phyloP scores from a whole-genome alignment of 2,113 vertebrate species.

The Caranx ignobilis region DNA sequence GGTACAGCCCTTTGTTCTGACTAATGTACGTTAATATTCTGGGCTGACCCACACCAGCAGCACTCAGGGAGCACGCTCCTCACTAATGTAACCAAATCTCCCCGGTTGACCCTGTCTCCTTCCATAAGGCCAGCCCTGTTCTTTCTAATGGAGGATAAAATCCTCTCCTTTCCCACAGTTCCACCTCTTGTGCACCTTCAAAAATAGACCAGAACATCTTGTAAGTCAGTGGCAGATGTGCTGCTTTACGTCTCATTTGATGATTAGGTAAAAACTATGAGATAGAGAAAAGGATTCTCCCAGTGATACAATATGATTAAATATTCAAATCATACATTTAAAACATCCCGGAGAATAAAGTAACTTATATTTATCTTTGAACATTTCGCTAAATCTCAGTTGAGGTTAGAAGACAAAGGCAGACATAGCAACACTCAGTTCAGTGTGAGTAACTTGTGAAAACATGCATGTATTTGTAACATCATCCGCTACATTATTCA shows the following conservation, averaged over 20 bases:
- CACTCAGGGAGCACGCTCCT: conserved; percentile 46
- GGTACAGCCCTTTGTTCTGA: conserved; percentile 53
- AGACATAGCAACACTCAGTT: conserved; percentile 18
- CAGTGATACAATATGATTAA: conserved; percentile 10
- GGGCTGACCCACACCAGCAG: conserved; percentile 58
- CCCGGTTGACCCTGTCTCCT: conserved; percentile 63
- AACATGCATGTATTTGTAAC: conserved; percentile 45
- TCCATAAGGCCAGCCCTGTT: conserved; percentile 43
- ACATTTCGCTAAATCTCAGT: not conserved
- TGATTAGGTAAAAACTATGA: not conserved
- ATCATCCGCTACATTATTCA: conserved; percentile 42
- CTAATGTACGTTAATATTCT: conserved; percentile 72
- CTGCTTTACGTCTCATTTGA: conserved; percentile 18
- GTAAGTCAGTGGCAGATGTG: conserved; percentile 18
- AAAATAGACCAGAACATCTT: not conserved
- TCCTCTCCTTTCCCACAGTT: conserved; percentile 36
- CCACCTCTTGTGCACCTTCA: not conserved
- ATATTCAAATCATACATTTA: not conserved
- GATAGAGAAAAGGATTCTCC: not conserved
- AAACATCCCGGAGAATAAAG: conserved; percentile 11
- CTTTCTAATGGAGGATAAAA: conserved; percentile 64
- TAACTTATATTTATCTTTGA: conserved; percentile 13
- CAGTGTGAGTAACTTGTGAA: conserved; percentile 26
- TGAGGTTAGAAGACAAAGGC: not conserved
- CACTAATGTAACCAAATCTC: conserved; percentile 69